These are phyloP conservation scores for Brachionus koreanus DNA, from an alignment of 1,140 invertebrate genomes.

Conservation along the genomic window DNA sequence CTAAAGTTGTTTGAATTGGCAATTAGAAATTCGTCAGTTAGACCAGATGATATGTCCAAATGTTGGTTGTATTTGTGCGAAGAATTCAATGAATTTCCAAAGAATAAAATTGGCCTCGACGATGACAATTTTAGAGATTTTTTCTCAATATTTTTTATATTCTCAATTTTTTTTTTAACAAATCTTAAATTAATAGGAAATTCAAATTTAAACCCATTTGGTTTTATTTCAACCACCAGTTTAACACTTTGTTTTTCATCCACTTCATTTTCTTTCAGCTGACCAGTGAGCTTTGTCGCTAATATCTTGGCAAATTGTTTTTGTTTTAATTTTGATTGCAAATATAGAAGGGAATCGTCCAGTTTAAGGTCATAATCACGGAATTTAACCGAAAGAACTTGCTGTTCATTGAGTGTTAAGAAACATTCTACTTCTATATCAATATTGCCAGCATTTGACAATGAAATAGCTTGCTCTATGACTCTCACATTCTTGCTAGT, in stretches of 20 bases:
- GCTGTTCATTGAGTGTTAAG: neutral
- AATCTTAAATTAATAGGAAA: conserved; percentile 6
- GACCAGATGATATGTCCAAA: neutral
- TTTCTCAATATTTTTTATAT: neutral
- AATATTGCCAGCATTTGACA: conserved; percentile 36
- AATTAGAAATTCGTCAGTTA: neutral
- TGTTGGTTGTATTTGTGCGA: neutral
- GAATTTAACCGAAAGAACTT: neutral
- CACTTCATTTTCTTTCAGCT: neutral
- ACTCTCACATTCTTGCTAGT: neutral
- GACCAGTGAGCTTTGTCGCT: neutral
- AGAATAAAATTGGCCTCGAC: conserved; percentile 17
- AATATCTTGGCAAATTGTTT: neutral
- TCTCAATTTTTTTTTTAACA: neutral
- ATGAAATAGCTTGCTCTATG: neutral
- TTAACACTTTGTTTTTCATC: neutral
- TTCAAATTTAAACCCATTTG: conserved; percentile 35
- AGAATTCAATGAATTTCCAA: neutral
- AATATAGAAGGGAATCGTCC: neutral
- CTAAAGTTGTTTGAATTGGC: conserved; percentile 12
- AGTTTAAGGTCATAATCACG: neutral
- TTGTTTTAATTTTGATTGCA: conserved; percentile 4
- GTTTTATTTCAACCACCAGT: conserved; percentile 9
- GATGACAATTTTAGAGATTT: conserved; percentile 9
- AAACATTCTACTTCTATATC: conserved; percentile 27